Evolutionary conservation across 92 coral and sea anemone species (phyloP), one percentile per base, ranked within the genome.

Genomic region (Actinernus sp.): DNA sequence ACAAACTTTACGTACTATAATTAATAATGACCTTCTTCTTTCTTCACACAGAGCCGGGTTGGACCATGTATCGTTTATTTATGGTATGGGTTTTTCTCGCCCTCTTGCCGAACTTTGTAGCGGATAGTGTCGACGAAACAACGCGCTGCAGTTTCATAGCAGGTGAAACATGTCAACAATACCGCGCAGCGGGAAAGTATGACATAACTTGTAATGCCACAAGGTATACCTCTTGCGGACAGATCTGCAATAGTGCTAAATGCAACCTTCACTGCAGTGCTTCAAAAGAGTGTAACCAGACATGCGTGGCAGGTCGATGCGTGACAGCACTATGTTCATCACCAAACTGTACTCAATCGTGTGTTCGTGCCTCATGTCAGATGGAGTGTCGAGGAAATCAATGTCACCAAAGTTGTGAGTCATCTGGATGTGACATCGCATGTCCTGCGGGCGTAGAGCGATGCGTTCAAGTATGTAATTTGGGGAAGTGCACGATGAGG

Each of bases 331-430:
- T 50, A 11, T 90, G 96, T 61, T 58, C 33, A 41, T 77, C 89
- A 28, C 63, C 49, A 33, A 68, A 16, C 9, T 90, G 96, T 65
- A 45, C 54, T 46, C 96, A 90, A 55, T 45, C 56, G 10, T 90
- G 96, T 63, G 50, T 81, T 22, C 74, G 96, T 52, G 69, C 85
- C 43, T 88, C 92, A 3, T 90, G 96, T 60, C 73, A 81, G 13
- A 85, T 90, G 96, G 64, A 69, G 39, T 90, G 96, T 31, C 47
- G 39, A 25, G 67, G 93, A 3, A 73, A 81, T 3, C 67, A 48
- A 39, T 90, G 96, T 56, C 29, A 26, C 16, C 96, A 90, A 73
- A 49, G 54, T 10, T 90, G 96, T 43, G 77, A 80, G 14, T 83
- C 82, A 4, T 74, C 82, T 26, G 92, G 96, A 13, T 90, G 96